Evolutionary conservation across 2,113 vertebrate species (phyloP).

Genomic region (Psilopsiagon aurifrons): DNA sequence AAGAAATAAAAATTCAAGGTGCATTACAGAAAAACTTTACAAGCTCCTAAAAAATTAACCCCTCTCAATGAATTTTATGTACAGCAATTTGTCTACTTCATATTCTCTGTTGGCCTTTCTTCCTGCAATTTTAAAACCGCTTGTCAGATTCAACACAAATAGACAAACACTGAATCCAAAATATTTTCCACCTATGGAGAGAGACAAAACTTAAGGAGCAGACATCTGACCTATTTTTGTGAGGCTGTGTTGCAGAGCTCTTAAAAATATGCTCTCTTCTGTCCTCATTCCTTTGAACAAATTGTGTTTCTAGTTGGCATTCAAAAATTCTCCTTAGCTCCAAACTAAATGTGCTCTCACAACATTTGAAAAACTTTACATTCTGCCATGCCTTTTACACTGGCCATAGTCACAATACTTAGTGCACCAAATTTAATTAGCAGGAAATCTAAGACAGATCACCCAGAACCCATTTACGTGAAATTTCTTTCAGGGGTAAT

Average conservation of each 20-base stretch:
- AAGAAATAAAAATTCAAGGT: background rate
- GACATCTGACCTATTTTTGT: conserved; percentile 7
- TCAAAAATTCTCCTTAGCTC: background rate
- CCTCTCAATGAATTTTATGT: background rate
- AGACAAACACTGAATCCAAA: background rate
- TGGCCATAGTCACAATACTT: background rate
- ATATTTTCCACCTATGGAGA: background rate
- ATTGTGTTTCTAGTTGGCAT: background rate
- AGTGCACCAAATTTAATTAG: conserved; percentile 12
- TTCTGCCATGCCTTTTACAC: background rate
- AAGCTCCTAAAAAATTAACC: background rate
- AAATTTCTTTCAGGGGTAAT: conserved; percentile 43
- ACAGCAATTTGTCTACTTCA: background rate
- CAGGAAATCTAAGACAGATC: background rate
- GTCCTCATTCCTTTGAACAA: background rate
- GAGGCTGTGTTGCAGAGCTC: background rate
- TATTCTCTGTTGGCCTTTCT: background rate
- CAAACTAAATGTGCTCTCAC: background rate
- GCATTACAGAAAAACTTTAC: background rate
- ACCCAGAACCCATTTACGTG: background rate
- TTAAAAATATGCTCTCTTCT: background rate
- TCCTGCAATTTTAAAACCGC: background rate
- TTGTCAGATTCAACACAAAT: conserved; percentile 3
- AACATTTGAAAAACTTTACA: background rate
- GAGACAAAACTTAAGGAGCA: background rate